Evolutionary conservation across 2,888 invertebrate species (phyloP).

Genomic region (Graphium colonna): DNA sequence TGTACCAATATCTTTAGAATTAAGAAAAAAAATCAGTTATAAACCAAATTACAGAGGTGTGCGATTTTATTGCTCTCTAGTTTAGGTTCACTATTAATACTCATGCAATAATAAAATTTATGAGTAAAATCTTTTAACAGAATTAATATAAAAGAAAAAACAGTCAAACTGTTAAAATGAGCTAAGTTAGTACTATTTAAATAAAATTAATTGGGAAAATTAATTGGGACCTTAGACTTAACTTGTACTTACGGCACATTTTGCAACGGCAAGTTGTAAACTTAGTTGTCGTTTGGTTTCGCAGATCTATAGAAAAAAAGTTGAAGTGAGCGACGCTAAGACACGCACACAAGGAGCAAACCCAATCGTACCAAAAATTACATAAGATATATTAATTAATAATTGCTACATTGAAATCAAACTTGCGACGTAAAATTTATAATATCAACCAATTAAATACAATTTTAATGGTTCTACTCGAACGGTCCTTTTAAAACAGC

Average conservation of each 20-base stretch:
- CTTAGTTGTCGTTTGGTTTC: background rate
- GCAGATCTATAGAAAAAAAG: constrained; percentile 1
- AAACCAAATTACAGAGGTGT: too few species aligned
- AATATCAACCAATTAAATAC: background rate
- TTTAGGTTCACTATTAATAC: too few species aligned
- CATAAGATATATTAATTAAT: background rate
- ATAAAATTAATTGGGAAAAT: background rate
- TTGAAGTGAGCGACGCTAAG: background rate
- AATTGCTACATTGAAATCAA: constrained; percentile 6
- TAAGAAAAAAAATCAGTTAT: too few species aligned
- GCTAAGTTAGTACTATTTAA: too few species aligned
- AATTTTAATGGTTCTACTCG: background rate
- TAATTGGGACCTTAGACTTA: background rate
- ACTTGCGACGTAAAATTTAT: constrained; percentile 5
- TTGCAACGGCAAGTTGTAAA: background rate
- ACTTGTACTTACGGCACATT: background rate
- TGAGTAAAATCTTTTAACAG: too few species aligned
- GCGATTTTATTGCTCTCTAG: too few species aligned
- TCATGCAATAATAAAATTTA: too few species aligned
- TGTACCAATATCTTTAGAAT: too few species aligned
- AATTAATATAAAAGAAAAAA: too few species aligned
- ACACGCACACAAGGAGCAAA: constrained; percentile 1
- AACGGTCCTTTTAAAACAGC: background rate
- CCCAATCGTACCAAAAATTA: constrained; percentile 1
- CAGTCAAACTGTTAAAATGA: too few species aligned